phyloP scores from a whole-genome alignment of 1,140 invertebrate species.

The Caenorhabditis brenneri region DNA sequence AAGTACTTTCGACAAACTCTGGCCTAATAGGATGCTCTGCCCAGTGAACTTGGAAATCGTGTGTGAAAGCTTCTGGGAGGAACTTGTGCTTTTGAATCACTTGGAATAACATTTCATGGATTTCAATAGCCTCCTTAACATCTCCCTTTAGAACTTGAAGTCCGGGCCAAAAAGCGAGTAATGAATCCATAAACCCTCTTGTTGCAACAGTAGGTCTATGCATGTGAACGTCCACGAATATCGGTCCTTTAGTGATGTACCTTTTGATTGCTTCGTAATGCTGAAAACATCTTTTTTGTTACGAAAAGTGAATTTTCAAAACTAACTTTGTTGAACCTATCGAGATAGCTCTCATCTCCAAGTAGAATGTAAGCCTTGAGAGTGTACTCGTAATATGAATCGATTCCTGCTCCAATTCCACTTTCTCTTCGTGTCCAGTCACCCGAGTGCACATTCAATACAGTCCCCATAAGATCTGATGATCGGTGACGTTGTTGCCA shows the following conservation, averaged over 20 bases:
- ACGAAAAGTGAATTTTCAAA: not conserved
- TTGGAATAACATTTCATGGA: slow-evolving; percentile 77
- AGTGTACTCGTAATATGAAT: slow-evolving; percentile 98
- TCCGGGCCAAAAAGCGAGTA: slow-evolving; percentile 96
- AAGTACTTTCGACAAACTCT: slow-evolving; percentile 96
- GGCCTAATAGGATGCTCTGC: slow-evolving; percentile 93
- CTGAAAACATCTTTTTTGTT: slow-evolving; percentile 65
- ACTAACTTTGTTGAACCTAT: slow-evolving; percentile 83
- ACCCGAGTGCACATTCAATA: slow-evolving; percentile 92
- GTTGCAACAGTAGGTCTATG: slow-evolving; percentile 86
- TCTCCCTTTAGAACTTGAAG: slow-evolving; percentile 86
- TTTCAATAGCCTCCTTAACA: slow-evolving; percentile 92
- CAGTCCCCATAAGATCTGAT: slow-evolving; percentile 88
- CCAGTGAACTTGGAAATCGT: slow-evolving; percentile 94
- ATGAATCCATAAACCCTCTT: slow-evolving; percentile 94
- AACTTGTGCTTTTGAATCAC: slow-evolving; percentile 86
- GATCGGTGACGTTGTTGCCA: slow-evolving; percentile 91
- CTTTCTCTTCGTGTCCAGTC: slow-evolving; percentile 94
- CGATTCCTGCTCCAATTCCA: slow-evolving; percentile 96
- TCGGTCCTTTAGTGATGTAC: slow-evolving; percentile 88
- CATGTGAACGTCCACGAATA: slow-evolving; percentile 89
- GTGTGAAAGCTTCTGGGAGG: slow-evolving; percentile 94
- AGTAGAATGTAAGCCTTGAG: slow-evolving; percentile 83
- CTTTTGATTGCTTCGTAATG: slow-evolving; percentile 99
- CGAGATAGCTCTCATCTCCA: slow-evolving; percentile 86